phyloP scores from a whole-genome alignment of 2,797 vertebrate species.

The Sebastes matsubarae region DNA sequence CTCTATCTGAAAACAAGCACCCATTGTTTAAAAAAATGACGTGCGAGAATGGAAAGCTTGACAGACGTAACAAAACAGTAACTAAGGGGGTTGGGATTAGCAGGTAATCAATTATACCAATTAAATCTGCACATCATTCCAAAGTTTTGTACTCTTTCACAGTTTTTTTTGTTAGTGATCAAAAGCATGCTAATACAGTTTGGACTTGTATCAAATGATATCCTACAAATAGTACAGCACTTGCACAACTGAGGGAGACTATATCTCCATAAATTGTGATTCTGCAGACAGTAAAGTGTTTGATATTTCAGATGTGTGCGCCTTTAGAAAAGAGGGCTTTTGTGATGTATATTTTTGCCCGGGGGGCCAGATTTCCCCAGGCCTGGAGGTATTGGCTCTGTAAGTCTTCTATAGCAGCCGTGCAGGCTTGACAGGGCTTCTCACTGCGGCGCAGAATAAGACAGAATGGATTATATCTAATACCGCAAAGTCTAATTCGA shows the following conservation, averaged over 20 bases:
- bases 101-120: background rate
- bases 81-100: background rate
- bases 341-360: conserved; percentile 67
- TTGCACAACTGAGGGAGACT: background rate
- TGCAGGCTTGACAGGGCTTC: conserved; percentile 62
- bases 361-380: conserved; percentile 52
- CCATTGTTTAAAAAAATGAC: background rate
- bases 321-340: conserved; percentile 48
- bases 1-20: background rate
- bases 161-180: background rate
- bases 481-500: conserved; percentile 74
- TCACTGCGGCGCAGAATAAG: conserved; percentile 62
- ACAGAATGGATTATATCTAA: conserved; percentile 77
- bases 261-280: conserved; percentile 43
- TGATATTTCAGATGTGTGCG: conserved; percentile 59
- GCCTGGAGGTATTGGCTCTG: conserved; percentile 59
- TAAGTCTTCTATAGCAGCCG: conserved; percentile 57
- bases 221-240: conserved; percentile 1
- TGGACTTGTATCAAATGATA: background rate
- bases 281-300: conserved; percentile 51
- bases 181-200: background rate
- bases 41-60: background rate
- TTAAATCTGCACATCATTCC: background rate
- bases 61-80: background rate
- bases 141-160: background rate